Percentiles rank a stretch among this genome's conserved stretches.
Conservation (phyloP, 2,113 vertebrate genomes). For the Neolamprologus modestus region DNA sequence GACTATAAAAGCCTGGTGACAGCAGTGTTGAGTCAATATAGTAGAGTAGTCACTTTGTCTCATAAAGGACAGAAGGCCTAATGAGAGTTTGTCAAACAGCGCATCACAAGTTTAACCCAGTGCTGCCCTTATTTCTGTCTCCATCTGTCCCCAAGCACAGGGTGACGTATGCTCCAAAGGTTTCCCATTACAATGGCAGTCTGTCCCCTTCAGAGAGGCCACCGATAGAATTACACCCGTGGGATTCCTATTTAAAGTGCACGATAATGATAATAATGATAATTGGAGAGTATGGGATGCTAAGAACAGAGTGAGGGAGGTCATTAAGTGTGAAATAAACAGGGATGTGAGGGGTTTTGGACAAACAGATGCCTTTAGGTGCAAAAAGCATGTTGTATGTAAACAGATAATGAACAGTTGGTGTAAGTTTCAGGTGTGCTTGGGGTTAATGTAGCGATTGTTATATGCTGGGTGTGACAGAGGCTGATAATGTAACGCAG, state of each 20-base stretch:
- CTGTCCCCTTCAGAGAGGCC: background rate
- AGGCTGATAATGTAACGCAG: background rate
- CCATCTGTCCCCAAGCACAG: background rate
- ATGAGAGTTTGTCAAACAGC: background rate
- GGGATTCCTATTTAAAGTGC: background rate
- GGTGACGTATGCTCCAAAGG: background rate
- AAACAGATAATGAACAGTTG: background rate
- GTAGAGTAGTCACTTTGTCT: background rate
- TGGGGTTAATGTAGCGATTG: background rate
- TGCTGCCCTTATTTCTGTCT: background rate
- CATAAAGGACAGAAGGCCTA: background rate
- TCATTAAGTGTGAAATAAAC: background rate
- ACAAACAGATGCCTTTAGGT: background rate
- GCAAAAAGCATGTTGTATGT: background rate
- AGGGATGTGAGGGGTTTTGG: background rate
- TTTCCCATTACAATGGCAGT: background rate
- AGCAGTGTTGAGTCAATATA: background rate
- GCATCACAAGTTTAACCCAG: background rate
- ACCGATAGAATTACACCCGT: slow-evolving; percentile 38
- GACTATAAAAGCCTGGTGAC: background rate
- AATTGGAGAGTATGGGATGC: background rate
- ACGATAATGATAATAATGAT: background rate
- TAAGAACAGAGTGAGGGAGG: background rate
- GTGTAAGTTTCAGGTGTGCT: background rate
- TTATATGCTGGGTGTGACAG: background rate